These are phyloP conservation scores for zebrafish (Danio rerio) DNA, from an alignment of 2,113 vertebrate genomes.

Conservation along the genomic window DNA sequence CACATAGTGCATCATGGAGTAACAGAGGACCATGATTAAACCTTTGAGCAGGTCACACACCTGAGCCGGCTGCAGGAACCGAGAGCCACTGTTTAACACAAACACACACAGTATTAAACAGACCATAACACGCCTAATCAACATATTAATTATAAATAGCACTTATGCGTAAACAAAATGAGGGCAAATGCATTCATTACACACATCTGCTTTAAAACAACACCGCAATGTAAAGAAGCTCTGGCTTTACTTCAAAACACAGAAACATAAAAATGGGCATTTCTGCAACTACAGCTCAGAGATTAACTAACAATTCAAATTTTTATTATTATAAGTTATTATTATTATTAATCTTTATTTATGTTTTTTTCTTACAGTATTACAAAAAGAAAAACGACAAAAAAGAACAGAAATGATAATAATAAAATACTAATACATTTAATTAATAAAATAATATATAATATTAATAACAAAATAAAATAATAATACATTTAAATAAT, in stretches of 20 bases:
- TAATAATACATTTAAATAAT: too few species aligned
- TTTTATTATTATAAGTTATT: too few species aligned
- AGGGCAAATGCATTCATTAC: neutral
- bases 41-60: constrained; percentile 97
- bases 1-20: constrained; percentile 97
- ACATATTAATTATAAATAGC: neutral
- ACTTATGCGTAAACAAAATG: neutral
- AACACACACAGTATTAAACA: neutral
- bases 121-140: neutral
- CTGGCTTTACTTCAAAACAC: constrained; percentile 4
- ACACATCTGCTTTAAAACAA: constrained; percentile 2
- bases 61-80: constrained; percentile 94
- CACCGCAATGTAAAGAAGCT: neutral
- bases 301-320: neutral
- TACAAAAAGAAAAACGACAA: too few species aligned
- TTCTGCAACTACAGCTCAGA: constrained; percentile 2
- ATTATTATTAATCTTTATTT: too few species aligned
- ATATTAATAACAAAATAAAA: too few species aligned
- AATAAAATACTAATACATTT: too few species aligned
- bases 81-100: constrained; percentile 82
- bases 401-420: too few species aligned
- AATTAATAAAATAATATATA: too few species aligned
- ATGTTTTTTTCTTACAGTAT: too few species aligned
- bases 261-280: neutral
- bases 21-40: constrained; percentile 91